Conservation (phyloP, 2,113 vertebrate genomes). For the Acrocephalus kingi region DNA sequence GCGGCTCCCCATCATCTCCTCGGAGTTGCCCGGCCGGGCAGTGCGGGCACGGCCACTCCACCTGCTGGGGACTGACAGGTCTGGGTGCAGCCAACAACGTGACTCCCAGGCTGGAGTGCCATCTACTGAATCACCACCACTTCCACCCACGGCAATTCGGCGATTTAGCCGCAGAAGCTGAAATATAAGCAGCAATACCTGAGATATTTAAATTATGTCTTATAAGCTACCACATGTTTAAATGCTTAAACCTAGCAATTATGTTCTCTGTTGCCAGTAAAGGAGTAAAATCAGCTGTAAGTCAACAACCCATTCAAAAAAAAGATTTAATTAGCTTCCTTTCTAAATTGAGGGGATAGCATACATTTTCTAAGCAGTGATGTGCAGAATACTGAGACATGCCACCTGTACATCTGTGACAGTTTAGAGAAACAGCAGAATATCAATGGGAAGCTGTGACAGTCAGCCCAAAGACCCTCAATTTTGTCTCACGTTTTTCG, state of each 20-base stretch:
- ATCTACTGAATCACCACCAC: neutral
- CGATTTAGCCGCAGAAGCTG: neutral
- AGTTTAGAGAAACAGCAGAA: neutral
- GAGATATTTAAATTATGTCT: neutral
- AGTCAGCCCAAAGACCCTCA: too few species aligned
- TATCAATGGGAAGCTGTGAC: neutral
- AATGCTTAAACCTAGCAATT: neutral
- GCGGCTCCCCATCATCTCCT: neutral
- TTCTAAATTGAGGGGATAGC: neutral
- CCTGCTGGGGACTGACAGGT: neutral
- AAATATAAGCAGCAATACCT: neutral
- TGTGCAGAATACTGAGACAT: neutral
- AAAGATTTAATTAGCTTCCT: neutral
- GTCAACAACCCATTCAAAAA: neutral
- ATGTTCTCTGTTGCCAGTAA: neutral
- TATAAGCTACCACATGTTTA: neutral
- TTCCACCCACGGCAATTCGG: rapidly evolving
- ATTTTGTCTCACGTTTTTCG: too few species aligned
- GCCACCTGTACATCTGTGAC: neutral
- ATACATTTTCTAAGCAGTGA: neutral
- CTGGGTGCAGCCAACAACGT: rapidly evolving
- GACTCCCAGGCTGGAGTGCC: neutral
- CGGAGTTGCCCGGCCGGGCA: rapidly evolving
- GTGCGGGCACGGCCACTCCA: neutral
- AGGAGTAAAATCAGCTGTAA: neutral